Evolutionary conservation across 2,113 vertebrate species (phyloP), one percentile per base, ranked within the genome.

Genomic region (Neofelis nebulosa): DNA sequence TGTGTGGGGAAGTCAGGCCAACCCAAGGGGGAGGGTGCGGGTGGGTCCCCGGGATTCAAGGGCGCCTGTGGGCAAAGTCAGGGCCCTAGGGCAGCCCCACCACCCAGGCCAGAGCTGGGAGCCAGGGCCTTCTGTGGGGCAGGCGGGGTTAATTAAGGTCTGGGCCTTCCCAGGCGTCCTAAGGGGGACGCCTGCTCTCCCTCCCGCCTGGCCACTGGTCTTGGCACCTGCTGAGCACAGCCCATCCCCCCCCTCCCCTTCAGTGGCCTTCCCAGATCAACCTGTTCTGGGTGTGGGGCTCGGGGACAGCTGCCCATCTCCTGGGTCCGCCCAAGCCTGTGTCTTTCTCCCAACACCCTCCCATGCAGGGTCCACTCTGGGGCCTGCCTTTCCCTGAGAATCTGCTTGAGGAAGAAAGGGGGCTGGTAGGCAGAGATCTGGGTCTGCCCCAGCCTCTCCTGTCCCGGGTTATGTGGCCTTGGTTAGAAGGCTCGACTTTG

Each of bases 281-380:
- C 97, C 97, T 79, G 97, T 97, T 97, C 96, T 97, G 98, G 95
- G 98, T 94, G 98, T 97, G 97, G 93, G 97, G 97, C 94, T 84
- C 8, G 1, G 80, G 80, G 88, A 89, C 68, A 82, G 89, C 80
- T 79, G 87, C 83, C 96, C 81, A 0, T 45, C 50, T 50, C 63
- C 52, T 13, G 41, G 57, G 78, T 88, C 85, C 27, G 13, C 95
- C 78, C 25, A 14, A 55, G 91, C 88, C 61, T 91, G 85, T 27
- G 68, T 86, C 93, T 90, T 66, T 48, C 68, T 87, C 29, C 66
- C 95, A 83, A 31, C 45, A 14, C 41, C 15, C 41, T 83, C 63
- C 41, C 69, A 29, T 14, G 55, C 48, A 21, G 29, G 57, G 73
- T 57, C 69, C 45, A 5, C 86, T 71, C 66, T 4, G 90, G 85